phyloP scores from a whole-genome alignment of 2,797 vertebrate genomes.

The Mastacembelus armatus region DNA sequence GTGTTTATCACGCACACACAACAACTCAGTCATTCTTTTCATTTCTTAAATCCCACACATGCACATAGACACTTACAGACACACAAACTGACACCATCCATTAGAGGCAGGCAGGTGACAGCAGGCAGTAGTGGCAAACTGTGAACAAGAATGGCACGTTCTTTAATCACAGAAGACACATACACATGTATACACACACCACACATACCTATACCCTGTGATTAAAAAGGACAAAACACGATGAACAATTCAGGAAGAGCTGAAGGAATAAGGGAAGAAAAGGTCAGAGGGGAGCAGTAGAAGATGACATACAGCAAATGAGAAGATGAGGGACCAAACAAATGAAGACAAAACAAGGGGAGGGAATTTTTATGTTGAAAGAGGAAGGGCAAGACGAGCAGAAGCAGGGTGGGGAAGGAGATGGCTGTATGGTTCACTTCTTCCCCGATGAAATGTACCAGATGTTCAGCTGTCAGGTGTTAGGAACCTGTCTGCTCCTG shows the following conservation, averaged over 20 bases:
- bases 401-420: neutral
- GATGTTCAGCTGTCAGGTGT: conserved; percentile 50
- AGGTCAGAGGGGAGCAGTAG: conserved; percentile 2
- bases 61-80: conserved; percentile 8
- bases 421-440: conserved; percentile 24
- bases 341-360: conserved; percentile 18
- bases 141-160: conserved; percentile 58
- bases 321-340: conserved; percentile 27
- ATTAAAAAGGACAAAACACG: conserved; percentile 24
- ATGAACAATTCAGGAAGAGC: neutral
- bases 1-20: conserved; percentile 2
- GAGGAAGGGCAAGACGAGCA: conserved; percentile 9
- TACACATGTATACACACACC: conserved; percentile 10
- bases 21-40: conserved; percentile 1
- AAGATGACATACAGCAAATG: conserved; percentile 31
- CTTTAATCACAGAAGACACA: conserved; percentile 57
- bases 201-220: conserved; percentile 14
- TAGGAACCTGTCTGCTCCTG: conserved; percentile 28
- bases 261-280: neutral
- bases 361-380: conserved; percentile 26
- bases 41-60: conserved; percentile 1
- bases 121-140: conserved; percentile 56
- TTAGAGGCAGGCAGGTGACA: conserved; percentile 59
- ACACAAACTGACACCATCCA: conserved; percentile 40
- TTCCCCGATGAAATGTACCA: conserved; percentile 20